Conservation (phyloP, 2,113 vertebrate species). For the Nanorana parkeri region DNA sequence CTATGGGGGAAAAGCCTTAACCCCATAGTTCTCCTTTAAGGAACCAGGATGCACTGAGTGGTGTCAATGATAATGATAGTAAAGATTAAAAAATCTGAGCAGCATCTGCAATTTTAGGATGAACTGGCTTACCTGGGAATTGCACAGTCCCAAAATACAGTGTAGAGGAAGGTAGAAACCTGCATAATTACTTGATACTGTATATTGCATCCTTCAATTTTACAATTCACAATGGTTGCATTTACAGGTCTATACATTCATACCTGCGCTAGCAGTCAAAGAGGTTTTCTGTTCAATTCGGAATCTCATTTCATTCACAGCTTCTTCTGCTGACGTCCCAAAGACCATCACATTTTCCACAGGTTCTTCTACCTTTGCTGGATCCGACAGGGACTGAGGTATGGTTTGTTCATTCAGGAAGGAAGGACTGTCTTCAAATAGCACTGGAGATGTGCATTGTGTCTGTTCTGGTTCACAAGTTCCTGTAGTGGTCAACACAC, state of each 20-base stretch:
- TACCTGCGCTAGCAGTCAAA: constrained; percentile 96
- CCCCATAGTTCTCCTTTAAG: too few species aligned
- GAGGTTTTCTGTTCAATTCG: constrained; percentile 92
- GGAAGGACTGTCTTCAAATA: constrained; percentile 85
- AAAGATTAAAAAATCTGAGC: too few species aligned
- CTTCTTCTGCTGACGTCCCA: constrained; percentile 88
- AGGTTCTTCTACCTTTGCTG: constrained; percentile 43
- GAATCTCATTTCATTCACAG: constrained; percentile 95
- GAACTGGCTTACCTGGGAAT: too few species aligned
- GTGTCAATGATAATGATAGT: too few species aligned
- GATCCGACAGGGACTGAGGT: constrained; percentile 40
- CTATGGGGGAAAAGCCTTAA: too few species aligned
- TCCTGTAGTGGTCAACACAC: not conserved
- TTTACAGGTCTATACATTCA: constrained; percentile 17
- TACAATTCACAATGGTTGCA: too few species aligned
- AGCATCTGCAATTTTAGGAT: too few species aligned
- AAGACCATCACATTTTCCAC: constrained; percentile 75
- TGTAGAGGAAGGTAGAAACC: too few species aligned
- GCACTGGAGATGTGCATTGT: constrained; percentile 76
- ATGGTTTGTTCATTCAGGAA: constrained; percentile 41
- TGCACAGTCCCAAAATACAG: too few species aligned
- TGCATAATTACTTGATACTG: too few species aligned
- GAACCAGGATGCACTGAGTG: too few species aligned
- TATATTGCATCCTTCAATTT: too few species aligned
- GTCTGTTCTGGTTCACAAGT: constrained; percentile 36